Conservation (phyloP, 1,140 invertebrate genomes). For the Diorhabda elongata region DNA sequence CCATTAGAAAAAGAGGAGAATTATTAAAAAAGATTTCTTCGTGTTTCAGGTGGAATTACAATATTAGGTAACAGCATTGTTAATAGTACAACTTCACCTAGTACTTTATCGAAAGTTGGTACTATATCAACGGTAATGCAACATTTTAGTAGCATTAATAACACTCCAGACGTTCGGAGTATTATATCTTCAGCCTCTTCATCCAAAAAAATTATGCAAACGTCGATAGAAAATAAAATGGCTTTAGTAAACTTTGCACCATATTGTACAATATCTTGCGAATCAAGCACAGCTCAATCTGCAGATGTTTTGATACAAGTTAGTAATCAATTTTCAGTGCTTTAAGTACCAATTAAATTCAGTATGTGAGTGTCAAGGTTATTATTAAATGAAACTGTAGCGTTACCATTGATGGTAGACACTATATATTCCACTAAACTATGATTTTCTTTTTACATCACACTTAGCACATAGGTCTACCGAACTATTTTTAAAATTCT, state of each 20-base stretch:
- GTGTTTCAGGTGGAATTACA: slow-evolving; percentile 53
- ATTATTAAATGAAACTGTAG: too few relatives aligned
- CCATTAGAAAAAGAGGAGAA: background rate
- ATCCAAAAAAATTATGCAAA: slow-evolving; percentile 56
- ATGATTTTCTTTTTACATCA: too few relatives aligned
- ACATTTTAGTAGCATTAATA: slow-evolving; percentile 54
- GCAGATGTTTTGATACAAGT: slow-evolving; percentile 79
- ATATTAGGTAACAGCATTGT: slow-evolving; percentile 60
- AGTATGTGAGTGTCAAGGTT: too few relatives aligned
- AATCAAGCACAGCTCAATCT: slow-evolving; percentile 78
- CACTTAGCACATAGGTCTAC: too few relatives aligned
- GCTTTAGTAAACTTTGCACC: slow-evolving; percentile 86
- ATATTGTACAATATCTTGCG: slow-evolving; percentile 55
- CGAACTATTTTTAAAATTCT: too few relatives aligned
- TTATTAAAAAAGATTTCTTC: background rate
- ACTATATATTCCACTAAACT: too few relatives aligned
- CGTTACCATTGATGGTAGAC: too few relatives aligned
- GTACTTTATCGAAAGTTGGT: slow-evolving; percentile 49
- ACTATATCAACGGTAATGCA: slow-evolving; percentile 59
- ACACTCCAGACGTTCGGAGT: slow-evolving; percentile 47
- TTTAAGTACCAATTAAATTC: too few relatives aligned
- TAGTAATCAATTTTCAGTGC: slow-evolving; percentile 6
- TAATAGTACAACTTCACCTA: slow-evolving; percentile 51
- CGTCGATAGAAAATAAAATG: slow-evolving; percentile 53
- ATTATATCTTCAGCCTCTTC: slow-evolving; percentile 51